Conservation (phyloP, 2,888 invertebrate species). For the Plebejus anna region DNA sequence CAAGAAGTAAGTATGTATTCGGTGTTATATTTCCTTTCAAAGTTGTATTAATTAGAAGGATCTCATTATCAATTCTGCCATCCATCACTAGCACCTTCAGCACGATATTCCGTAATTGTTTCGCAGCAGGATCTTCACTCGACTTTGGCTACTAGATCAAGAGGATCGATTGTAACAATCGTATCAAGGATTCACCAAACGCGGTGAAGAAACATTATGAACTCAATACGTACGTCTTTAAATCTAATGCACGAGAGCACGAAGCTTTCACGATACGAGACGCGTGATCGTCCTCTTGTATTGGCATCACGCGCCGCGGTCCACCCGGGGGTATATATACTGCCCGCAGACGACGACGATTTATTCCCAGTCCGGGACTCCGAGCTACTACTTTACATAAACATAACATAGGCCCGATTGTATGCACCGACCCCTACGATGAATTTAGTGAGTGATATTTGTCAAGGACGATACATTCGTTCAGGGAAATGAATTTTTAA, state of each 20-base stretch:
- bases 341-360: not conserved
- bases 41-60: not conserved
- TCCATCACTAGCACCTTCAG: not conserved
- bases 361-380: slow-evolving; percentile 23
- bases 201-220: slow-evolving; percentile 16
- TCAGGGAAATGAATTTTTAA: slow-evolving; percentile 32
- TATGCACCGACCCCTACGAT: slow-evolving; percentile 23
- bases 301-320: slow-evolving; percentile 21
- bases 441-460: slow-evolving; percentile 29
- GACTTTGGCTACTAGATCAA: slow-evolving; percentile 9
- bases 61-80: not conserved
- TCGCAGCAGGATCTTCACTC: not conserved
- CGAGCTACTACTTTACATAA: slow-evolving; percentile 21
- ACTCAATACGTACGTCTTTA: slow-evolving; percentile 7
- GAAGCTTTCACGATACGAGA: slow-evolving; percentile 53
- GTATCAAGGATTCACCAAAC: not conserved
- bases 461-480: not conserved
- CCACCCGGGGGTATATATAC: slow-evolving; percentile 28
- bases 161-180: slow-evolving; percentile 3
- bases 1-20: not conserved
- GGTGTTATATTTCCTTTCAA: not conserved
- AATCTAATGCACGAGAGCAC: slow-evolving; percentile 51
- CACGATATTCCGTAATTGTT: not conserved
- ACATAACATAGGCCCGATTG: not conserved
- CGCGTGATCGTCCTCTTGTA: slow-evolving; percentile 47